Base-by-base conservation (phyloP, 2,797 vertebrate species). In the Mareca strepera region DNA sequence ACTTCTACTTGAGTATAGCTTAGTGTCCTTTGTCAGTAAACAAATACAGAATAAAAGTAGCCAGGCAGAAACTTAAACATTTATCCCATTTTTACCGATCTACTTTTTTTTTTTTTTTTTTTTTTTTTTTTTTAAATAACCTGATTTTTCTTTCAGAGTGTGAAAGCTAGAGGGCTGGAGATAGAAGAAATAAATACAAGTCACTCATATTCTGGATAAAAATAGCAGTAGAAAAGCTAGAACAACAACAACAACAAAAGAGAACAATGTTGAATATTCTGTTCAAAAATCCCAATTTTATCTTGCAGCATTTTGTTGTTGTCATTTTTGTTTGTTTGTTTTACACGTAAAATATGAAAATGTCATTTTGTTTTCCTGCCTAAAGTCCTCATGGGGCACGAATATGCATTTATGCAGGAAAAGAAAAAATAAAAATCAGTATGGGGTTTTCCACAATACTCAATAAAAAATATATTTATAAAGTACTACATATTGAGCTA, bases 151-250 rank as follows among this genome's bases (percentile, higher is more conserved):
- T 87, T 13, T 39, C 7, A 39, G 5, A 80, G 23, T 2, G 22
- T 63, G 21, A 73, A 91, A 77, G 28, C 8, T 46, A 1, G 4
- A 12, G 11, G 13, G 15, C 12, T 13, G n/a, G 7, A 6, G 6
- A 4, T 41, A 10, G 29, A 9, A 3, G 7, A 6, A 62, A 70
- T 48, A 81, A 35, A 35, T 17, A 50, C 3, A 37, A 67, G 7
- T 41, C 23, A n/a, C 17, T 48, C 13, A 29, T 4, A 39, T 1
- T 2, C 8, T 29, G 7, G 5, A 41, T 0, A 67, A 29, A 62
- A 87, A 62, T 2, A 86, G 39, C 10, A 69, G 10, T 6, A 48
- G 37, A 52, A 70, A 69, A 75, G 11, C 21, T 53, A 39, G 23
- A 29, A 39, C 37, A 28, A 39, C 25, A 39, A 62, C 17, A 39